Conservation (phyloP, 2,113 vertebrate species). For the Periophthalmus modestus region DNA sequence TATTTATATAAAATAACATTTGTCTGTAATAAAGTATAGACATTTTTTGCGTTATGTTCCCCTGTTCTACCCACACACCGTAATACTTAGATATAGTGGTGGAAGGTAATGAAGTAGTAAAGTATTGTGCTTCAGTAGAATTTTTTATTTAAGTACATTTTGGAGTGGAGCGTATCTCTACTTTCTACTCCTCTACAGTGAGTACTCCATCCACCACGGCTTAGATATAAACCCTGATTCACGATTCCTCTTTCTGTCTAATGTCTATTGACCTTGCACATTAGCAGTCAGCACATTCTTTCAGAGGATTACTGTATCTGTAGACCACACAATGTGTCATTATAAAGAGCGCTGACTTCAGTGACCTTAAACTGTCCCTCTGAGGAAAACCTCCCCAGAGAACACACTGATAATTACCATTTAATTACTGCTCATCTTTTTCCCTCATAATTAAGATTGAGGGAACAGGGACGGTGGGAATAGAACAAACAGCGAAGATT, state of each 20-base stretch:
- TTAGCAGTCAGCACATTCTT: slow-evolving; percentile 49
- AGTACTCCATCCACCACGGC: too few species aligned
- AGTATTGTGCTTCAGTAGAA: too few species aligned
- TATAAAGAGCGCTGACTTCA: slow-evolving; percentile 34
- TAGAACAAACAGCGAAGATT: slow-evolving; percentile 39
- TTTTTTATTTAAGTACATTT: too few species aligned
- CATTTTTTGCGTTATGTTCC: too few species aligned
- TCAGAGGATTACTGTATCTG: slow-evolving; percentile 51
- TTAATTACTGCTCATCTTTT: slow-evolving; percentile 70
- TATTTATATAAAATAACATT: too few species aligned
- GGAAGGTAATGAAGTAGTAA: too few species aligned
- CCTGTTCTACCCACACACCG: too few species aligned
- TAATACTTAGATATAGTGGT: too few species aligned
- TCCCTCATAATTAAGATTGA: slow-evolving; percentile 69
- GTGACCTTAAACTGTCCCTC: slow-evolving; percentile 67
- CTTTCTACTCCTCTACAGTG: too few species aligned
- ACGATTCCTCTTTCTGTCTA: background rate
- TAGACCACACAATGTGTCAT: slow-evolving; percentile 22
- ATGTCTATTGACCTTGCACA: slow-evolving; percentile 56
- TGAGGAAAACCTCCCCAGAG: slow-evolving; percentile 51
- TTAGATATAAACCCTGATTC: too few species aligned
- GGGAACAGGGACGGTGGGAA: slow-evolving; percentile 16
- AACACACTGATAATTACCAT: slow-evolving; percentile 60
- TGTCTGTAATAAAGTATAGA: too few species aligned
- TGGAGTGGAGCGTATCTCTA: too few species aligned